These are phyloP conservation scores for Galerucella nymphaeae DNA, from an alignment of 2,888 invertebrate genomes.

Conservation along the genomic window DNA sequence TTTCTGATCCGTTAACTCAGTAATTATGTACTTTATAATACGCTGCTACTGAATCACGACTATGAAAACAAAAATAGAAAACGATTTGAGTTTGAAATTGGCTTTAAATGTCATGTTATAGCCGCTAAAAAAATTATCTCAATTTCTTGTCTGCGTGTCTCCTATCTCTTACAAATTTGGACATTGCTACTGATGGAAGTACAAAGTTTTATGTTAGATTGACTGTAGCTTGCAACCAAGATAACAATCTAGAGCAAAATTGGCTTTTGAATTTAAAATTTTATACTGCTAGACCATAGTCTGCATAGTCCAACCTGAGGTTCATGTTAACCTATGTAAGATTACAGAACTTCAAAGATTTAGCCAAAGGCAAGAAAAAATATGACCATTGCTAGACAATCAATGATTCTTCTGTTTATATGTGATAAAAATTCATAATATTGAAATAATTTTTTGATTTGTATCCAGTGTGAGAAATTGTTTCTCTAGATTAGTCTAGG, in stretches of 20 bases:
- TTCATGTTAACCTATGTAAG: too few species aligned
- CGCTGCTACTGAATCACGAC: conserved; percentile 21
- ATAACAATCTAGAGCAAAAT: background rate
- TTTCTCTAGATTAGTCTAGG: too few species aligned
- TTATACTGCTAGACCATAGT: too few species aligned
- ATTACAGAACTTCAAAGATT: too few species aligned
- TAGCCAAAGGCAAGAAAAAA: too few species aligned
- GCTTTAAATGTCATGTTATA: conserved; percentile 10
- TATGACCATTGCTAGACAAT: too few species aligned
- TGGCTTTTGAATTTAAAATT: too few species aligned
- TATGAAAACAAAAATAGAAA: conserved; percentile 21
- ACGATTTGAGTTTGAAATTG: conserved; percentile 25
- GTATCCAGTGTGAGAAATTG: too few species aligned
- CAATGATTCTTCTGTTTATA: too few species aligned
- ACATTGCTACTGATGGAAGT: background rate
- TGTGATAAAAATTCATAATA: too few species aligned
- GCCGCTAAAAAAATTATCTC: background rate
- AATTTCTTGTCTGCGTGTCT: conserved; percentile 15
- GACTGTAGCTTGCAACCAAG: background rate
- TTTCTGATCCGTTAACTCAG: background rate
- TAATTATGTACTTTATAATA: conserved; percentile 9
- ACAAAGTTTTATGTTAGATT: background rate
- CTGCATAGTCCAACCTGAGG: too few species aligned
- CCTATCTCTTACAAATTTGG: background rate
- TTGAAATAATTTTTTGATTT: too few species aligned